Base-by-base conservation (phyloP, 2,888 invertebrate species). In the Luperina testacea region DNA sequence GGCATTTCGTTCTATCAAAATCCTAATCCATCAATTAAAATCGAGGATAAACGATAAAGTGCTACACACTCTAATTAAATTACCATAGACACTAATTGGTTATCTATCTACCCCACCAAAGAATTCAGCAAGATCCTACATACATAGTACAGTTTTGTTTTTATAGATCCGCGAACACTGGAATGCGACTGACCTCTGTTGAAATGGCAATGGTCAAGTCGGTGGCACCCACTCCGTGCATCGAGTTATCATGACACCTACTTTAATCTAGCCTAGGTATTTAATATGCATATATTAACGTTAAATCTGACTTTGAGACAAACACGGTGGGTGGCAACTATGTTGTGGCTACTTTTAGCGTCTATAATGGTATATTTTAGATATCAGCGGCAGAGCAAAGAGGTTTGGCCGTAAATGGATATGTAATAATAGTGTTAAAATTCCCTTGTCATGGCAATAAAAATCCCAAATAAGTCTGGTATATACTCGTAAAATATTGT, bases 151-250 rank as follows among this genome's bases (percentile, higher is more conserved):
- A 82, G 73, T 76, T 79, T 83, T 83, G 79, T 89, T 87, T 88
- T 87, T 89, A 82, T 87, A 87, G 86, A 89, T 87, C 83, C 84
- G 82, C 83, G 48, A 72, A 82, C 80, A 79, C 27, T 78, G 90
- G 90, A 91, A 92, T 91, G 92, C 88, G 84, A 92, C 90, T 92
- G 92, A 92, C 91, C 92, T 92, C 90, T 90, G 88, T 88, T 85
- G 81, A 90, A 92, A 90, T 90, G 90, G 89, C 90, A 89, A 84
- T 86, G 91, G 88, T 86, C 89, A 88, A 84, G 90, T 86, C 89
- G 80, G 83, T 84, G 70, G 83, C 91, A 89, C 92, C 92, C 92
- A 92, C 92, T 86, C 82, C 82, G 69, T 89, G 91, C 92, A 92
- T 87, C 90, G 81, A 81, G 83, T 87, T 89, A 84, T 79, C 87